Conservation (phyloP, 2,113 vertebrate genomes). For the Oceanites oceanicus region DNA sequence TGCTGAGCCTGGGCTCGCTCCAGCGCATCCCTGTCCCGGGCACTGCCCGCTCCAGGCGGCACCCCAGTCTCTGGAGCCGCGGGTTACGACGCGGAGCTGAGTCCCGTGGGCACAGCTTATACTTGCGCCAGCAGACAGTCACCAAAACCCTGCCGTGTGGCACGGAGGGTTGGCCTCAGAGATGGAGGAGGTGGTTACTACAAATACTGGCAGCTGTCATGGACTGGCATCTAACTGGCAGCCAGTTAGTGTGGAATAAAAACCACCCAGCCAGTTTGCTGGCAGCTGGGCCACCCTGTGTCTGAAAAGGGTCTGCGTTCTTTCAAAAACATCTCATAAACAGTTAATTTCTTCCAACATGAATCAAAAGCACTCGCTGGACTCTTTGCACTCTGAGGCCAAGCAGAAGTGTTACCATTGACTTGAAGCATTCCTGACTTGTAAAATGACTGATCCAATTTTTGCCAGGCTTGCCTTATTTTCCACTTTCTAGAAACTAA, state of each 20-base stretch:
- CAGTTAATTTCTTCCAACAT: not conserved
- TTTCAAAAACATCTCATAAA: slow-evolving; percentile 17
- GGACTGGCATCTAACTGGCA: fast-evolving
- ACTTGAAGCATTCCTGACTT: not conserved
- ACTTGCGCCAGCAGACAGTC: not conserved
- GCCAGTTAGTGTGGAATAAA: not conserved
- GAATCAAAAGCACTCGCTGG: not conserved
- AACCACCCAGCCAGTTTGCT: not conserved
- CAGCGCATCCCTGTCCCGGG: not conserved
- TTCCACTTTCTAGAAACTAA: not conserved
- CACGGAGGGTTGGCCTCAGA: not conserved
- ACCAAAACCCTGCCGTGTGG: not conserved
- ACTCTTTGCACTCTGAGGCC: not conserved
- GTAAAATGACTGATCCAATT: not conserved
- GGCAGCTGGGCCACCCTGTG: not conserved
- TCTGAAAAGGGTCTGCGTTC: not conserved
- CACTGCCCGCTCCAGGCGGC: not conserved
- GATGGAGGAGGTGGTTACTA: not conserved
- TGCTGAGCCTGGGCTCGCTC: not conserved
- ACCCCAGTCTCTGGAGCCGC: fast-evolving
- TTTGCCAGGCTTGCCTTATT: not conserved
- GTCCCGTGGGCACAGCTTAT: not conserved
- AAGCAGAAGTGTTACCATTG: not conserved
- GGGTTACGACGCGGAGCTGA: fast-evolving
- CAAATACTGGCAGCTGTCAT: not conserved